These are phyloP conservation scores for Magallana angulata DNA, from an alignment of 1,140 invertebrate genomes.

Conservation along the genomic window DNA sequence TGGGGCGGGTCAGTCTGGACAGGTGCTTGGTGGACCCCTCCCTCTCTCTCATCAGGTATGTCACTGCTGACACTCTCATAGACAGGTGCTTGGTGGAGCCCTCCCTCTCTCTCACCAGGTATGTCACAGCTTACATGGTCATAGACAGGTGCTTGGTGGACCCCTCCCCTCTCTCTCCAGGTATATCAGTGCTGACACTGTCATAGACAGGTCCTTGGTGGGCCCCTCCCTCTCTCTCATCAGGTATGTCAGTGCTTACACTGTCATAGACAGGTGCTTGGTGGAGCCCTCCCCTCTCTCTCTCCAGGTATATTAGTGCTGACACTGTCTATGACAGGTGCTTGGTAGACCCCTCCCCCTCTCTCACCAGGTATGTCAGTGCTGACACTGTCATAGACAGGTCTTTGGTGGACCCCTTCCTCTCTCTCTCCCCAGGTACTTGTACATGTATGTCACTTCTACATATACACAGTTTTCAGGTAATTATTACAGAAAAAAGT, in stretches of 20 bases:
- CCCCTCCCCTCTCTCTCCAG: neutral
- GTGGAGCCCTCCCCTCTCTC: neutral
- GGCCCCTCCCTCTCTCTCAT: neutral
- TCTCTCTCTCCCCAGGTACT: neutral
- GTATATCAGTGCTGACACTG: neutral
- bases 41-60: neutral
- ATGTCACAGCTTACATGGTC: neutral
- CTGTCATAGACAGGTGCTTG: neutral
- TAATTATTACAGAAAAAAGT: neutral
- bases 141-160: neutral
- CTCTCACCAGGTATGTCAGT: neutral
- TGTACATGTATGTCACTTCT: neutral
- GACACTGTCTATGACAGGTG: neutral
- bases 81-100: neutral
- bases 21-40: neutral
- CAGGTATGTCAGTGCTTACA: neutral
- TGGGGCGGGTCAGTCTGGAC: constrained; percentile 80
- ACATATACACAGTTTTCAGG: neutral
- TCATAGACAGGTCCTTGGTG: neutral
- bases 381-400: neutral
- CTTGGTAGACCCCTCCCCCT: neutral
- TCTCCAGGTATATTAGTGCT: neutral
- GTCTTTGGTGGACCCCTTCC: neutral
- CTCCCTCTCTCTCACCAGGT: neutral
- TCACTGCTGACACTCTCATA: neutral